Conservation (phyloP, 2,888 invertebrate genomes). For the Macaria notata region DNA sequence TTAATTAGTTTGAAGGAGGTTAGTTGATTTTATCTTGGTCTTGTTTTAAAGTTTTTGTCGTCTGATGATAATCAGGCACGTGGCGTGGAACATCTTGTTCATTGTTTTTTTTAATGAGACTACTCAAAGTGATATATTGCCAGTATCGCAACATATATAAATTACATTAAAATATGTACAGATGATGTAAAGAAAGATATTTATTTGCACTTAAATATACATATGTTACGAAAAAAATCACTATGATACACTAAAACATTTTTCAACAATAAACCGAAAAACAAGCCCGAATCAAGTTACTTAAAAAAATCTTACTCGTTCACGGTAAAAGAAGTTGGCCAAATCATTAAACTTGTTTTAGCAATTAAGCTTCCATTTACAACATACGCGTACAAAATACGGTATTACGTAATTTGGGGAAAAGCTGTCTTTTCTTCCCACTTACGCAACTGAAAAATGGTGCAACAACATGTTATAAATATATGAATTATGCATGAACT, state of each 20-base stretch:
- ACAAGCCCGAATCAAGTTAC: too few species aligned
- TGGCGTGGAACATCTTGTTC: constrained; percentile 1
- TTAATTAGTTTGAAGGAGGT: neutral
- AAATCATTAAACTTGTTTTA: constrained; percentile 4
- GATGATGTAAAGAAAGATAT: too few species aligned
- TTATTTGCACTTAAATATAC: too few species aligned
- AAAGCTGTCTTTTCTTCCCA: constrained; percentile 47
- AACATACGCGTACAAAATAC: constrained; percentile 5
- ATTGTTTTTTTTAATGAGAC: neutral
- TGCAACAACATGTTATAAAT: constrained; percentile 37
- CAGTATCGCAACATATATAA: too few species aligned
- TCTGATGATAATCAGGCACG: neutral
- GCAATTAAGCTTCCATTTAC: constrained; percentile 3
- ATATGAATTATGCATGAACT: constrained; percentile 33
- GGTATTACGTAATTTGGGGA: constrained; percentile 49
- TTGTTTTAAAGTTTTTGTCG: neutral
- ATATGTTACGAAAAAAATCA: too few species aligned
- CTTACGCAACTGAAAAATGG: constrained; percentile 53
- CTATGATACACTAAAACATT: too few species aligned
- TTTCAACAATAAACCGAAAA: too few species aligned
- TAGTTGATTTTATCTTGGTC: constrained; percentile 1
- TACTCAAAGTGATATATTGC: neutral
- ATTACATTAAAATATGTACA: too few species aligned
- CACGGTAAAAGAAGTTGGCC: neutral
- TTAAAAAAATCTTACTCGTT: too few species aligned